phyloP scores from a whole-genome alignment of 2,888 invertebrate genomes.

The Teleiodes luculella region DNA sequence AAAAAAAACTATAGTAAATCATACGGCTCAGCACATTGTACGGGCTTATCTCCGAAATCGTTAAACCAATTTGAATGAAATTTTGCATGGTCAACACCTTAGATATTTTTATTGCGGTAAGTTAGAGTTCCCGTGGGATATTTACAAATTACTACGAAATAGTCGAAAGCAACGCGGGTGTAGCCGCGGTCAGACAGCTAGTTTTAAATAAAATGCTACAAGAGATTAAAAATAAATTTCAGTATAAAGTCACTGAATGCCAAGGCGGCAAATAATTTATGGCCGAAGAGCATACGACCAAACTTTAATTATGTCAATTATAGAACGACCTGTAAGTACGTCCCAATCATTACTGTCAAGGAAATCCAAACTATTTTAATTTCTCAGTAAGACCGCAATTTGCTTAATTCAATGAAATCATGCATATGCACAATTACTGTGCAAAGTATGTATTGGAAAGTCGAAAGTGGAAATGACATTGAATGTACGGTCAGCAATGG shows the following conservation, averaged over 20 bases:
- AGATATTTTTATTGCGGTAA: too few species aligned
- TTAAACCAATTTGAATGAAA: too few species aligned
- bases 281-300: background rate
- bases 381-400: background rate
- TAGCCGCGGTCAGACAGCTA: too few species aligned
- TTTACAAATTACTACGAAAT: too few species aligned
- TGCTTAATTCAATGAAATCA: background rate
- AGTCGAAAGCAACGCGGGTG: too few species aligned
- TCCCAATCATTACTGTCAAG: background rate
- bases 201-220: background rate
- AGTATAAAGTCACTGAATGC: background rate
- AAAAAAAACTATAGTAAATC: too few species aligned
- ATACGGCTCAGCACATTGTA: too few species aligned
- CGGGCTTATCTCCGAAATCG: too few species aligned
- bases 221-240: background rate
- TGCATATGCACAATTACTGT: background rate
- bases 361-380: background rate
- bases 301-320: background rate
- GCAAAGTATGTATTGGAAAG: background rate
- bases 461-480: background rate
- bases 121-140: too few species aligned
- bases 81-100: too few species aligned
- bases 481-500: background rate
- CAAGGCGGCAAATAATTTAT: background rate
- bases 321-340: background rate